Conservation (phyloP, 2,888 invertebrate species). For the Drosophila ustulata region DNA sequence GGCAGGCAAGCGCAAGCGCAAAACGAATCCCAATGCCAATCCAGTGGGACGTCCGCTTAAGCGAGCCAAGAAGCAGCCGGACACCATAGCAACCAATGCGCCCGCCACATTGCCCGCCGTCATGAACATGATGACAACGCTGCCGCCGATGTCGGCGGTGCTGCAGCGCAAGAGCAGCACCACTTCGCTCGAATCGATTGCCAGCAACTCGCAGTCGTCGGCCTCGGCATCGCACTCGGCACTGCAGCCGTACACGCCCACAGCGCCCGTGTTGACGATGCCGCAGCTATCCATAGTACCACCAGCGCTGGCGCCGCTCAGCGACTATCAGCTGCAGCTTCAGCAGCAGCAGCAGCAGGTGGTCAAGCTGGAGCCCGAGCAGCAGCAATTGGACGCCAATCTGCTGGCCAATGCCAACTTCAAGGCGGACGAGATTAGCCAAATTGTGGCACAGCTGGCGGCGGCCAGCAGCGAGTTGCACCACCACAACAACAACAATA, state of each 20-base stretch:
- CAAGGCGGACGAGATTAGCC: slow-evolving; percentile 78
- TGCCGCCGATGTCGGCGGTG: slow-evolving; percentile 64
- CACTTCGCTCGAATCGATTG: slow-evolving; percentile 83
- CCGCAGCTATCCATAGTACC: slow-evolving; percentile 65
- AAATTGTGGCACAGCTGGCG: slow-evolving; percentile 74
- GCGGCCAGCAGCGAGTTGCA: slow-evolving; percentile 57
- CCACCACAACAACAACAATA: slow-evolving; percentile 52
- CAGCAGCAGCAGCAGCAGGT: slow-evolving; percentile 26
- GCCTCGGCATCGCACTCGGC: slow-evolving; percentile 63
- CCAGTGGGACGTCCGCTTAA: slow-evolving; percentile 86
- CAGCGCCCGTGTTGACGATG: slow-evolving; percentile 28
- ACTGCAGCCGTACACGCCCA: slow-evolving; percentile 54
- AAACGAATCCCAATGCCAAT: slow-evolving; percentile 65
- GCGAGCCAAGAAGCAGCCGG: slow-evolving; percentile 86
- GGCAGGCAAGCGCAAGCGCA: slow-evolving; percentile 69
- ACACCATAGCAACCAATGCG: slow-evolving; percentile 4
- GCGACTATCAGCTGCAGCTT: slow-evolving; percentile 45
- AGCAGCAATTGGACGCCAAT: slow-evolving; percentile 46
- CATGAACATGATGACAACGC: slow-evolving; percentile 34
- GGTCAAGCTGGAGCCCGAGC: slow-evolving; percentile 30
- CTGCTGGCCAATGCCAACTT: slow-evolving; percentile 60
- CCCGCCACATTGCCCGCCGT: slow-evolving; percentile 29
- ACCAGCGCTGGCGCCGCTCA: slow-evolving; percentile 77
- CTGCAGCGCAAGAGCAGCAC: slow-evolving; percentile 83
- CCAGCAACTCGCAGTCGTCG: slow-evolving; percentile 83